phyloP scores from a whole-genome alignment of 1,140 invertebrate species.

The Saccostrea cuccullata region DNA sequence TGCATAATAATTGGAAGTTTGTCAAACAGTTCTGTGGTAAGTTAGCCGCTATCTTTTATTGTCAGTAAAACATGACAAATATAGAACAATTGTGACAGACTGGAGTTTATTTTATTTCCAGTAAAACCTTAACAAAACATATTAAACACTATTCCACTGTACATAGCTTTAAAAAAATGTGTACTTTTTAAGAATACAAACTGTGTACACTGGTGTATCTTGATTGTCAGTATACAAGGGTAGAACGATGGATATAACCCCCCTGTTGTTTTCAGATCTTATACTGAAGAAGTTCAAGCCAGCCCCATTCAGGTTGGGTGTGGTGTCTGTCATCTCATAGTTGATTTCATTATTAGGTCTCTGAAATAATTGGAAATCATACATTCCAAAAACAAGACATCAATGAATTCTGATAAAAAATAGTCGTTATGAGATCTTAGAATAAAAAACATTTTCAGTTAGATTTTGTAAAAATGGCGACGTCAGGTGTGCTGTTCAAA shows the following conservation, averaged over 20 bases:
- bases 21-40: too few species aligned
- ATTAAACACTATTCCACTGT: too few species aligned
- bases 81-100: too few species aligned
- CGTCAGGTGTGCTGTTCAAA: too few species aligned
- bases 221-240: slow-evolving; percentile 59
- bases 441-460: too few species aligned
- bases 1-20: too few species aligned
- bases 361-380: slow-evolving; percentile 52
- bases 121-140: too few species aligned
- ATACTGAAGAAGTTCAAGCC: slow-evolving; percentile 44
- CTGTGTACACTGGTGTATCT: slow-evolving; percentile 57
- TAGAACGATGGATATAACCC: slow-evolving; percentile 54
- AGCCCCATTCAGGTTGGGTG: not conserved
- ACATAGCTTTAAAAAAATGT: not conserved
- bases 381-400: not conserved
- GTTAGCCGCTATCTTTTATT: too few species aligned
- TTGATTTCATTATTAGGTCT: slow-evolving; percentile 64
- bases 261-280: slow-evolving; percentile 39
- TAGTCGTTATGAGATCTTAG: too few species aligned
- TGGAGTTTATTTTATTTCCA: too few species aligned
- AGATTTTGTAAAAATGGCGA: too few species aligned
- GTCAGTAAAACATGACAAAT: too few species aligned
- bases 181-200: slow-evolving; percentile 45
- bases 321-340: slow-evolving; percentile 53
- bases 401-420: not conserved